Evolutionary conservation across 2,797 vertebrate genomes (phyloP), one percentile per base, ranked within the genome.

Genomic region (Protosalanx chinensis): DNA sequence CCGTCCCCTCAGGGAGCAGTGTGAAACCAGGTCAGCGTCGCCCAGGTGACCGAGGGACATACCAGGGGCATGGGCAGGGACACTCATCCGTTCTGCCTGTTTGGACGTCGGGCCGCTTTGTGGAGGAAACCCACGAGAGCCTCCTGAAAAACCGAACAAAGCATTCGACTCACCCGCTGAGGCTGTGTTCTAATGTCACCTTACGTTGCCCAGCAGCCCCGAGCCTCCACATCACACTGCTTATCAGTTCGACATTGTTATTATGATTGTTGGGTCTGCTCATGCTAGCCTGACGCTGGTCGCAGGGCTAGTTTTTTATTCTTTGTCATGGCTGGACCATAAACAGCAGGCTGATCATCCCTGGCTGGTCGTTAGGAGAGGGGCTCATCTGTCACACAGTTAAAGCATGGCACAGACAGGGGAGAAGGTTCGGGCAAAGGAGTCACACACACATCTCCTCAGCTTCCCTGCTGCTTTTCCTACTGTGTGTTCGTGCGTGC

Each of bases 361-460:
- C 86, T 85, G 82, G 77, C 76, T 78, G 81, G 83, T 87, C 93
- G 95, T 94, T 92, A 94, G 91, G 85, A 85, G 88, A 53, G 73
- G 85, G 83, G 78, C 83, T 91, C 90, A 94, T 93, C 90, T 82
- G 75, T 91, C 91, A 93, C 91, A 93, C 91, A 91, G 91, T 93
- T 93, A 92, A 81, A 92, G 91, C 79, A 79, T 80, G 88, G 89
- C 71, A 62, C 67, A 0, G 41, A 70, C 85, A 81, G 30, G 67
- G 72, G 74, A 85, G 70, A 79, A 70, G 72, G 70, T 66, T 49
- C 53, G 63, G 20, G 72, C 77, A 76, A 71, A 60, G 80, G 76
- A 70, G n/a, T 51, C 20, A 77, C 35, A 58, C 68, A 70, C 60
- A 41, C 35, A 10, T 58, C 56, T 0, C 8, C 56, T n/a, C 18